Evolutionary conservation across 2,888 invertebrate species (phyloP).

Genomic region (Cheiracanthium punctorium): DNA sequence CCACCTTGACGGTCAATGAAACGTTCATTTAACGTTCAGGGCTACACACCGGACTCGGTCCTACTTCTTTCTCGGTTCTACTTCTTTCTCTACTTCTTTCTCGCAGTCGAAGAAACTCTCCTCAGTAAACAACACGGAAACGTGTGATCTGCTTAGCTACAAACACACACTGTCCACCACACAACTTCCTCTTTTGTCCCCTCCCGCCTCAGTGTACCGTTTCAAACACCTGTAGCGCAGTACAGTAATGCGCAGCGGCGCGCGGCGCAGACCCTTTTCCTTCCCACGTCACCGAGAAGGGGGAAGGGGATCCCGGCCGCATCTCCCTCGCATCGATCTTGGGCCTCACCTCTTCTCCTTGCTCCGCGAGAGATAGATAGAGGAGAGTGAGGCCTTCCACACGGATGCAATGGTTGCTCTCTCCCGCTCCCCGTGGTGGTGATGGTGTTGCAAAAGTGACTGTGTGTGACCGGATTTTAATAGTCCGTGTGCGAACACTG

Average conservation of each 20-base stretch:
- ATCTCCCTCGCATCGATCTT: constrained; percentile 11
- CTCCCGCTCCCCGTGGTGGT: neutral
- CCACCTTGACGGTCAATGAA: too few relatives aligned
- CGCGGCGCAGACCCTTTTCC: neutral
- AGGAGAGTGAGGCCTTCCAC: neutral
- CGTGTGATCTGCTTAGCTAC: too few relatives aligned
- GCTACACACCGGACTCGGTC: too few relatives aligned
- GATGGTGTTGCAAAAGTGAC: neutral
- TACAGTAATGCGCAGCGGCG: constrained; percentile 10
- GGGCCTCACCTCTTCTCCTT: neutral
- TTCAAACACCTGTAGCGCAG: constrained; percentile 17
- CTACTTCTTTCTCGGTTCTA: too few relatives aligned
- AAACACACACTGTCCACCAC: neutral
- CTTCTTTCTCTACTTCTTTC: too few relatives aligned
- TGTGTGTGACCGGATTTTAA: constrained; percentile 7
- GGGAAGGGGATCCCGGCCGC: neutral
- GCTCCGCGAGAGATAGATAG: neutral
- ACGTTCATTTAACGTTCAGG: too few relatives aligned
- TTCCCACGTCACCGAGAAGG: neutral
- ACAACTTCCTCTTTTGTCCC: neutral
- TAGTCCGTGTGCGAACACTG: neutral
- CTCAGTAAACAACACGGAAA: too few relatives aligned
- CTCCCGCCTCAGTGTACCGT: neutral
- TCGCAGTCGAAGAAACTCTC: too few relatives aligned
- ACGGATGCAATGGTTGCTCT: too few relatives aligned